Evolutionary conservation across 1,140 invertebrate species (phyloP).

Genomic region (Drosophila cardini): DNA sequence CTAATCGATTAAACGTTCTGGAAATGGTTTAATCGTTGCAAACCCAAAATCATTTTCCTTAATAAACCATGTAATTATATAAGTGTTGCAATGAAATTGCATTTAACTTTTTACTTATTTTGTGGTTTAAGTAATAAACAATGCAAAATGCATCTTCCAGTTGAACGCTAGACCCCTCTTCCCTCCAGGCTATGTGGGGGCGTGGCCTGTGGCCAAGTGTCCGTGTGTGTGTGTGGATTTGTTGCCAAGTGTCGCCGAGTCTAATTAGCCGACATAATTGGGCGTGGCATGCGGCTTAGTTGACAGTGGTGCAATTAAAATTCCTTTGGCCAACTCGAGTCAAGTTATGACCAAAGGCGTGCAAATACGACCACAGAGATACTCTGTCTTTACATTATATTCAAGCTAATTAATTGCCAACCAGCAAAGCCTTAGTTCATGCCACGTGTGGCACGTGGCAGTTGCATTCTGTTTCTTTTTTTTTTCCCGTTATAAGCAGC

Average conservation of each 20-base stretch:
- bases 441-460: constrained; percentile 20
- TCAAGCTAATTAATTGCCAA: constrained; percentile 15
- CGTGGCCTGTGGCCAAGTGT: constrained; percentile 20
- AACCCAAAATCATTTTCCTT: constrained; percentile 11
- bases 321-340: constrained; percentile 36
- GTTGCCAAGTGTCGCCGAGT: constrained; percentile 36
- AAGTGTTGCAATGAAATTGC: constrained; percentile 14
- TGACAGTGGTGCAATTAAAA: constrained; percentile 46
- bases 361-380: not conserved
- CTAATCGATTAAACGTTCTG: constrained; percentile 1
- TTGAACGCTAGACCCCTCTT: not conserved
- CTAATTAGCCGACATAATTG: constrained; percentile 52
- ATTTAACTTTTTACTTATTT: constrained; percentile 15
- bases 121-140: constrained; percentile 23
- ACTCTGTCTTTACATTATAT: not conserved
- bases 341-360: constrained; percentile 19
- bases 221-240: not conserved
- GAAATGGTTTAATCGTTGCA: not conserved
- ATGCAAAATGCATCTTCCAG: constrained; percentile 5
- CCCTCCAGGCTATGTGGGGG: not conserved
- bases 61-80: constrained; percentile 30
- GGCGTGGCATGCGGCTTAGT: constrained; percentile 27
- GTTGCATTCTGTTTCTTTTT: not conserved
- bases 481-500: constrained; percentile 5
- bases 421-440: not conserved